phyloP scores from a whole-genome alignment of 1,140 invertebrate genomes.

The Drosophila insularis region DNA sequence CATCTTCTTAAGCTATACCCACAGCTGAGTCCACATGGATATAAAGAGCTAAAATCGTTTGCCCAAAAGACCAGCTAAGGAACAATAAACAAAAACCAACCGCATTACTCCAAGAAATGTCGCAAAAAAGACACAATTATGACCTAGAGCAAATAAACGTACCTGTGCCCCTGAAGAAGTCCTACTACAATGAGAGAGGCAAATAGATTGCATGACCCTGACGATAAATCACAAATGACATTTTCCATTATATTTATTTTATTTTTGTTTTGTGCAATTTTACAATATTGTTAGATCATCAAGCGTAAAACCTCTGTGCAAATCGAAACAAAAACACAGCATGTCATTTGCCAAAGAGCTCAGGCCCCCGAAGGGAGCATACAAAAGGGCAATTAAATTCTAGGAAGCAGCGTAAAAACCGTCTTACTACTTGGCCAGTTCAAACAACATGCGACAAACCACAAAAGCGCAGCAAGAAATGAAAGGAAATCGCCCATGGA shows the following conservation, averaged over 20 bases:
- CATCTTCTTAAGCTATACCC: too few species aligned
- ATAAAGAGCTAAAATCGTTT: too few species aligned
- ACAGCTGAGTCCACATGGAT: too few species aligned
- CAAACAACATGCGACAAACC: conserved; percentile 48
- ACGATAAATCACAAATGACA: conserved; percentile 19
- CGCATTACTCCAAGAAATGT: too few species aligned
- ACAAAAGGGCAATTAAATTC: conserved; percentile 75
- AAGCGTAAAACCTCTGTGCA: conserved; percentile 58
- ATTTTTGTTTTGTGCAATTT: conserved; percentile 41
- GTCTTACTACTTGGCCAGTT: not conserved
- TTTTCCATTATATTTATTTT: conserved; percentile 5
- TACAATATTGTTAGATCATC: conserved; percentile 53
- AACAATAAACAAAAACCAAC: too few species aligned
- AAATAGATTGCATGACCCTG: not conserved
- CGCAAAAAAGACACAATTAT: too few species aligned
- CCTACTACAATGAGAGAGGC: not conserved
- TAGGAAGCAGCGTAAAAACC: conserved; percentile 34
- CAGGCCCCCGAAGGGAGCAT: conserved; percentile 35
- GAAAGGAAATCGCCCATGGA: conserved; percentile 47
- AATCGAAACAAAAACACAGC: conserved; percentile 60
- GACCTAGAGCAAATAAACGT: not conserved
- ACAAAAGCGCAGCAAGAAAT: conserved; percentile 62
- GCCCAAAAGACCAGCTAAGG: too few species aligned
- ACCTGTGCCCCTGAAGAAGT: conserved; percentile 3
- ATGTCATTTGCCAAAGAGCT: conserved; percentile 60